Conservation (phyloP, 1,140 invertebrate genomes). For the Drosophila malerkotliana region DNA sequence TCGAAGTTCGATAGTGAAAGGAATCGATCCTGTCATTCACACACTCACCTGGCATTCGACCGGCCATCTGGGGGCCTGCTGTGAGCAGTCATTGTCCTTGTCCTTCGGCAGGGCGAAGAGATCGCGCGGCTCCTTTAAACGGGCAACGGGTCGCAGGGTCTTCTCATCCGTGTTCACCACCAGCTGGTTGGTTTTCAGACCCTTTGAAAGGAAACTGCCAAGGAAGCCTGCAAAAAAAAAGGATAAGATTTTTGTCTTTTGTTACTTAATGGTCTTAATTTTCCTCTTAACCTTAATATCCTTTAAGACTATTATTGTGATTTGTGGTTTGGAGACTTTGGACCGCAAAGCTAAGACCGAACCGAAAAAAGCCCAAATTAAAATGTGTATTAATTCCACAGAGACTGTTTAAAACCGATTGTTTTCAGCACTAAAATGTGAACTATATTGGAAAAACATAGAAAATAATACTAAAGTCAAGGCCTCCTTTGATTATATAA, state of each 20-base stretch:
- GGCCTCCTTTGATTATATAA: conserved; percentile 1
- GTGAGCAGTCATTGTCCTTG: conserved; percentile 87
- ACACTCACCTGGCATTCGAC: conserved; percentile 93
- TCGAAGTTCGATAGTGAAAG: not conserved
- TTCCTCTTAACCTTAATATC: not conserved
- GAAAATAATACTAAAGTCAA: conserved; percentile 10
- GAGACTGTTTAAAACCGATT: not conserved
- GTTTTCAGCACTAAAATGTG: conserved; percentile 4
- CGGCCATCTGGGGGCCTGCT: conserved; percentile 93
- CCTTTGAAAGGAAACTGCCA: conserved; percentile 82
- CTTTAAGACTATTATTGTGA: too few species aligned
- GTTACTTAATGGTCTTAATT: not conserved
- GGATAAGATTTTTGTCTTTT: not conserved
- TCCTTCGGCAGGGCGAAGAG: conserved; percentile 88
- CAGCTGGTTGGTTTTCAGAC: conserved; percentile 87
- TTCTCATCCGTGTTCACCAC: conserved; percentile 88
- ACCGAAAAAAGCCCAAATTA: not conserved
- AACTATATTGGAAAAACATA: conserved; percentile 4
- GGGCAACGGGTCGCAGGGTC: conserved; percentile 86
- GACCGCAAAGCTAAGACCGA: not conserved
- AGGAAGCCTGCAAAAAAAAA: conserved; percentile 69
- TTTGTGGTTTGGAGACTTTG: not conserved
- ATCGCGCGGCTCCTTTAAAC: conserved; percentile 88
- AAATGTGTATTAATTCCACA: conserved; percentile 3
- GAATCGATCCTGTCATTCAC: conserved; percentile 83